phyloP scores from a whole-genome alignment of 23 tunicate genomes.

The Clavelina lepadiformis region DNA sequence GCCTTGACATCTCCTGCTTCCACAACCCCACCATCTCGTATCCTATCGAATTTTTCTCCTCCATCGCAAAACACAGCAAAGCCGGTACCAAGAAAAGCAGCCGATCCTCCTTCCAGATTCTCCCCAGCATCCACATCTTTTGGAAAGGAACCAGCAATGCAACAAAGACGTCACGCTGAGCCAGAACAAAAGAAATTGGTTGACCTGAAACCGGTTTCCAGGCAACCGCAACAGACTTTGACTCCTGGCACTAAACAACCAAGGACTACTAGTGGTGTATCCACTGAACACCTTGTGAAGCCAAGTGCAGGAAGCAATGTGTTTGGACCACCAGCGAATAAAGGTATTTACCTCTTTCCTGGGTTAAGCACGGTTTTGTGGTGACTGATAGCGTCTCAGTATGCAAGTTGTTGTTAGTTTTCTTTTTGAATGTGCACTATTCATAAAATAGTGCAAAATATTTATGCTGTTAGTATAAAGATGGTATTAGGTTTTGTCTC shows the following conservation, averaged over 20 bases:
- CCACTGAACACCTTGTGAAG: slow-evolving; percentile 31
- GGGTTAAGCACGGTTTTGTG: no score
- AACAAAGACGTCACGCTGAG: slow-evolving; percentile 2
- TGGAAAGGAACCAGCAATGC: slow-evolving; percentile 13
- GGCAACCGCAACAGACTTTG: background rate
- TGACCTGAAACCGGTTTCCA: slow-evolving; percentile 1
- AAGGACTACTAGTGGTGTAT: slow-evolving; percentile 19
- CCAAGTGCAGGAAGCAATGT: slow-evolving; percentile 30
- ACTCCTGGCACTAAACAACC: no score
- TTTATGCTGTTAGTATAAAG: no score
- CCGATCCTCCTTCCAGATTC: slow-evolving; percentile 1
- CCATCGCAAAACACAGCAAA: background rate
- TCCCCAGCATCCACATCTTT: slow-evolving; percentile 28
- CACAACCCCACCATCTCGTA: slow-evolving; percentile 13
- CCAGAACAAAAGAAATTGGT: background rate
- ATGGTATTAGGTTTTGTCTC: no score
- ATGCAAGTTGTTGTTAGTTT: no score
- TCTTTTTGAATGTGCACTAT: no score
- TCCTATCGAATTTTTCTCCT: no score
- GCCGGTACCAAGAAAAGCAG: slow-evolving; percentile 4
- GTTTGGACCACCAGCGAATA: slow-evolving; percentile 16
- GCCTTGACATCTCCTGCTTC: slow-evolving; percentile 72
- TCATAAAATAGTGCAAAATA: no score
- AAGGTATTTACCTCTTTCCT: no score
- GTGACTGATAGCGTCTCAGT: no score